These are phyloP conservation scores for Anabacerthia variegaticeps DNA, from an alignment of 2,797 vertebrate genomes.

Conservation along the genomic window DNA sequence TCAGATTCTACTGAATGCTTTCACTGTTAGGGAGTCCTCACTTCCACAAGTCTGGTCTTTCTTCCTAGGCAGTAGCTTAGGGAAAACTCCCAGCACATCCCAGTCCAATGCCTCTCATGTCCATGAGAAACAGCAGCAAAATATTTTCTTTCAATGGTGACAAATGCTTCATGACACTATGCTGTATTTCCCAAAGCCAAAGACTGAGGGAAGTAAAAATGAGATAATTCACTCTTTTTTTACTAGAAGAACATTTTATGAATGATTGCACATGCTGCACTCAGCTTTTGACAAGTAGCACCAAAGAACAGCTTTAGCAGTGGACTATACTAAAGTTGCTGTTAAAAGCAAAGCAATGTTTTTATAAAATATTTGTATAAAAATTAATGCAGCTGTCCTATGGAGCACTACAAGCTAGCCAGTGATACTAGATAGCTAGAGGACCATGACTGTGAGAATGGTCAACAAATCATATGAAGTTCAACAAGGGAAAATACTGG, in stretches of 20 bases:
- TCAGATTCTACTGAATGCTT: not conserved
- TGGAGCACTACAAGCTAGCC: not conserved
- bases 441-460: not conserved
- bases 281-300: not conserved
- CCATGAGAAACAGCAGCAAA: not conserved
- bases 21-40: not conserved
- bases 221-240: not conserved
- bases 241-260: not conserved
- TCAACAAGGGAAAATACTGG: not conserved
- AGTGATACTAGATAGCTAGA: not conserved
- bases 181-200: not conserved
- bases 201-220: not conserved
- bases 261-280: not conserved
- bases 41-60: not conserved
- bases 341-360: not conserved
- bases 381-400: not conserved
- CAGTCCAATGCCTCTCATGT: not conserved
- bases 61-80: not conserved
- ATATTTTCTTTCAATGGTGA: not conserved
- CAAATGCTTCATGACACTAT: not conserved
- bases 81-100: not conserved
- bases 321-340: not conserved
- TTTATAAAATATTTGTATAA: not conserved
- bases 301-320: not conserved
- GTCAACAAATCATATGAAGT: not conserved